phyloP scores from a whole-genome alignment of 2,113 vertebrate genomes.

The Gopherus flavomarginatus region DNA sequence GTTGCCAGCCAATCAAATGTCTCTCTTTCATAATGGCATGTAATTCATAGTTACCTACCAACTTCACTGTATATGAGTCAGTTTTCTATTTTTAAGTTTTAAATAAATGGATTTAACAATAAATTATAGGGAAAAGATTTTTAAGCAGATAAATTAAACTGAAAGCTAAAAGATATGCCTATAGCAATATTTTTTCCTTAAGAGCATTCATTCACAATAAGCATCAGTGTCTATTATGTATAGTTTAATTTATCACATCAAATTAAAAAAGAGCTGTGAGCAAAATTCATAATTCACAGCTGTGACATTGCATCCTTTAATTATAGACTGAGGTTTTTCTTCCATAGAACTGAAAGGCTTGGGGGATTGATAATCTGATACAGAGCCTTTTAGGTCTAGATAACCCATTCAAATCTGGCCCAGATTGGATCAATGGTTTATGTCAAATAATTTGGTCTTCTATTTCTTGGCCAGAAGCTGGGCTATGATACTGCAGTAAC shows the following conservation, averaged over 20 bases:
- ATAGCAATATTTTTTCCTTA: constrained; percentile 11
- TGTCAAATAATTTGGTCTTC: neutral
- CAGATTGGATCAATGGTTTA: neutral
- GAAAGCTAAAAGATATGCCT: constrained; percentile 28
- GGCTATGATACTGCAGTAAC: neutral
- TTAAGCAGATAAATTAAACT: constrained; percentile 35
- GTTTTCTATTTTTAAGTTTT: neutral
- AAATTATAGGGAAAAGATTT: neutral
- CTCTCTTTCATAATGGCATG: neutral
- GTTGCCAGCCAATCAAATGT: neutral
- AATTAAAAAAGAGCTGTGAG: constrained; percentile 46
- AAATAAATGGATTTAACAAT: neutral
- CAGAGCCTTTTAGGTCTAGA: constrained; percentile 45
- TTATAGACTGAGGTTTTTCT: constrained; percentile 42
- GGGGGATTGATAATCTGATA: neutral
- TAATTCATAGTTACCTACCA: neutral
- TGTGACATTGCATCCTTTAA: constrained; percentile 28
- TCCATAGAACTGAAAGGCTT: constrained; percentile 13
- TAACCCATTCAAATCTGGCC: constrained; percentile 12
- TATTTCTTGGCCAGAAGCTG: neutral
- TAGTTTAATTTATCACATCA: constrained; percentile 41
- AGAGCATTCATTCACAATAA: constrained; percentile 14
- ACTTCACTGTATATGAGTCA: neutral
- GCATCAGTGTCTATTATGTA: constrained; percentile 6
- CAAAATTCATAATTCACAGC: constrained; percentile 57